Evolutionary conservation across 1,140 invertebrate species (phyloP).

Genomic region (Pseudoatta argentina): DNA sequence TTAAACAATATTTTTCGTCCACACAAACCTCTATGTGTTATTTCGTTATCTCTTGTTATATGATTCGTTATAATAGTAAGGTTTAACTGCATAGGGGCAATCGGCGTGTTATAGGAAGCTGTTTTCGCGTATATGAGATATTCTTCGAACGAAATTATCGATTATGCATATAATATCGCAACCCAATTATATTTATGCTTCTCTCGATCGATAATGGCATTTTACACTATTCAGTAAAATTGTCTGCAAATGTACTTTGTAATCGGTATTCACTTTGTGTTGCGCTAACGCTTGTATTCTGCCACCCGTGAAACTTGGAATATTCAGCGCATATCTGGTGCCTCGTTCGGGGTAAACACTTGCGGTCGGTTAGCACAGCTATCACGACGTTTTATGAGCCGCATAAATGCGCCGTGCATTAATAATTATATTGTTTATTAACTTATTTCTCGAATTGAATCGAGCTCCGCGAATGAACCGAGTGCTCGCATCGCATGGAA

Average conservation of each 20-base stretch:
- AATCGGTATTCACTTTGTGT: constrained; percentile 80
- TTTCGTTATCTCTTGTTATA: constrained; percentile 13
- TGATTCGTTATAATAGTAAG: not conserved
- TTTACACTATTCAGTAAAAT: constrained; percentile 55
- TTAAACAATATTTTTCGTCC: not conserved
- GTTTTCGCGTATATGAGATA: not conserved
- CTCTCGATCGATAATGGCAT: constrained; percentile 85
- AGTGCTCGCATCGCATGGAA: constrained; percentile 32
- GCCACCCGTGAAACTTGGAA: constrained; percentile 41
- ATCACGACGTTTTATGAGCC: constrained; percentile 40
- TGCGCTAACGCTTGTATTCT: constrained; percentile 47
- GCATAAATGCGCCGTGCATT: not conserved
- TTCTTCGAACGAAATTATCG: not conserved
- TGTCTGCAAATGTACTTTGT: constrained; percentile 62
- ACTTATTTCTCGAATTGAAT: constrained; percentile 53
- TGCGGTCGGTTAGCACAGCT: constrained; percentile 24
- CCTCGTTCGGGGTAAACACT: not conserved
- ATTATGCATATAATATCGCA: constrained; percentile 18
- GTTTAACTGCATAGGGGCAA: not conserved
- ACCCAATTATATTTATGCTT: constrained; percentile 86
- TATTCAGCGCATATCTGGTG: constrained; percentile 12
- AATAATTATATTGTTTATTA: constrained; percentile 54
- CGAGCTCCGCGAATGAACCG: constrained; percentile 18
- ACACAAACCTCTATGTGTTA: not conserved
- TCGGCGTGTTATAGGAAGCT: not conserved